Evolutionary conservation across 37 sponge, comb jelly and placozoan species (phyloP).

Genomic region (Amphimedon queenslandica): DNA sequence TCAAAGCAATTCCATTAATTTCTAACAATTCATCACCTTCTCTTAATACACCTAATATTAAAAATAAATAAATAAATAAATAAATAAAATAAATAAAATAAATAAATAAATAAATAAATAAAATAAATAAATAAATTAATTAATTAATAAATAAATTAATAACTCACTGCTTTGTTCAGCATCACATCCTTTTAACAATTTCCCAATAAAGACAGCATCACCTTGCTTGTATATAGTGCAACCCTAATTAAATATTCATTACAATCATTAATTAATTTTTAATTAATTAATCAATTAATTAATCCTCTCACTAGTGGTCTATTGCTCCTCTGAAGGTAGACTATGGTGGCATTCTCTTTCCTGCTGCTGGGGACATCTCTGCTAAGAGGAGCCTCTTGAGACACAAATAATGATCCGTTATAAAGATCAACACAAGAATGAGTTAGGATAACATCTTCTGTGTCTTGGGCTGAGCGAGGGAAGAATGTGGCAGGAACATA

Average conservation of each 20-base stretch:
- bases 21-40: slow-evolving; percentile 83
- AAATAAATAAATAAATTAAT: too few relatives aligned
- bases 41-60: slow-evolving; percentile 57
- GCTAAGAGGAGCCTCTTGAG: slow-evolving; percentile 11
- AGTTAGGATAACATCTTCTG: slow-evolving; percentile 45
- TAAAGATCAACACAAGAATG: slow-evolving; percentile 29
- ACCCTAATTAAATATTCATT: slow-evolving; percentile 30
- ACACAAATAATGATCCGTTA: background rate
- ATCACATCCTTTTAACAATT: slow-evolving; percentile 58
- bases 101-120: too few relatives aligned
- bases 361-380: slow-evolving; percentile 50
- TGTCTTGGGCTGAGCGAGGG: slow-evolving; percentile 34
- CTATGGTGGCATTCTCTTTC: slow-evolving; percentile 58
- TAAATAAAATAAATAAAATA: too few relatives aligned
- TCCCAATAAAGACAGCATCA: slow-evolving; percentile 55
- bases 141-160: too few relatives aligned
- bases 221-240: slow-evolving; percentile 68
- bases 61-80: too few relatives aligned
- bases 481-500: slow-evolving; percentile 44
- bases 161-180: slow-evolving; percentile 61
- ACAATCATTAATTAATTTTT: background rate
- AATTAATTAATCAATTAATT: background rate
- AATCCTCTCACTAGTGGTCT: slow-evolving; percentile 57
- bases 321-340: slow-evolving; percentile 51
- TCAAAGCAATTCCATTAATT: slow-evolving; percentile 68